Percentiles rank a stretch among this genome's conserved stretches.
phyloP scores from a whole-genome alignment of 1,140 invertebrate species.

The Arion vulgaris region DNA sequence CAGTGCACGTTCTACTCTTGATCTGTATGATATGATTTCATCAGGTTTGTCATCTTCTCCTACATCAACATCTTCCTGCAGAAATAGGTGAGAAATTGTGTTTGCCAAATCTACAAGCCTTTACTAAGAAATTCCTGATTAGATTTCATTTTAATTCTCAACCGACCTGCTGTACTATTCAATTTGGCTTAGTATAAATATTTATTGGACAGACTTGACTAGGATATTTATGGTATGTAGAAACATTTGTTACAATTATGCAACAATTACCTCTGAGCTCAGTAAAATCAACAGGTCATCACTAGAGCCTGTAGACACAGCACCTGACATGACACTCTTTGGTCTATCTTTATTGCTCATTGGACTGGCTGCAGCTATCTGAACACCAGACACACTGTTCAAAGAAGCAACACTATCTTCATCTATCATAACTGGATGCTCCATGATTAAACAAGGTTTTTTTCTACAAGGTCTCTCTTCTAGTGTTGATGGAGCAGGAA shows the following conservation, averaged over 20 bases:
- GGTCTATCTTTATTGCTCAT: background rate
- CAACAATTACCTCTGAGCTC: slow-evolving; percentile 36
- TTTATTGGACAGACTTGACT: background rate
- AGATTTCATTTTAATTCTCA: background rate
- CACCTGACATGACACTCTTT: slow-evolving; percentile 24
- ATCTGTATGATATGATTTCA: slow-evolving; percentile 9
- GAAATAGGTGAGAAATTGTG: background rate
- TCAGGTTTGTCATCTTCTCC: slow-evolving; percentile 28
- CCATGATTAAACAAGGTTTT: background rate
- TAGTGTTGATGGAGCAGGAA: background rate
- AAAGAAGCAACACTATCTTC: slow-evolving; percentile 20
- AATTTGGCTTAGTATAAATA: too few species aligned
- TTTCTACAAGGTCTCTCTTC: background rate
- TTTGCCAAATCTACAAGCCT: too few species aligned
- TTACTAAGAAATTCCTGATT: too few species aligned
- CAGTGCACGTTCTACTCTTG: slow-evolving; percentile 19
- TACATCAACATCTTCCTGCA: slow-evolving; percentile 33
- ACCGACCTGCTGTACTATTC: too few species aligned
- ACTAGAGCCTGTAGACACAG: slow-evolving; percentile 29
- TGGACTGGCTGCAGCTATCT: background rate
- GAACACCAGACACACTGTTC: slow-evolving; percentile 1
- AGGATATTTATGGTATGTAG: background rate
- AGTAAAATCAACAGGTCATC: slow-evolving; percentile 29
- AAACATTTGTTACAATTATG: too few species aligned
- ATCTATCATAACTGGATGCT: background rate